Evolutionary conservation across 2,113 vertebrate species (phyloP).

Genomic region (Bungarus multicinctus): DNA sequence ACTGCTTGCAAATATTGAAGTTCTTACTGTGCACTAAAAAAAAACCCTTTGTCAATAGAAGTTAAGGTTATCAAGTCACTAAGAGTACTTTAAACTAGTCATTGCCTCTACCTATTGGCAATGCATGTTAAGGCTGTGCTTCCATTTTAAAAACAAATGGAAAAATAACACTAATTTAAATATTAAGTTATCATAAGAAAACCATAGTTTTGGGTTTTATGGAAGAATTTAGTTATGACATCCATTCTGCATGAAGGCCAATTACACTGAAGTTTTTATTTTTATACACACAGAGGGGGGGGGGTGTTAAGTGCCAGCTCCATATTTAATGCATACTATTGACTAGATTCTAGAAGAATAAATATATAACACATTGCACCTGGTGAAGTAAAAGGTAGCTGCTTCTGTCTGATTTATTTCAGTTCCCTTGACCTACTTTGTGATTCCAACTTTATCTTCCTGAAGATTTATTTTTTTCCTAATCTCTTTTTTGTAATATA

Average conservation of each 20-base stretch:
- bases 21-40: neutral
- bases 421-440: conserved; percentile 53
- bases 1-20: neutral
- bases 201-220: neutral
- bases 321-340: conserved; percentile 65
- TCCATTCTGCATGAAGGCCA: conserved; percentile 12
- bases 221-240: neutral
- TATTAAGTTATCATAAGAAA: neutral
- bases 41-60: neutral
- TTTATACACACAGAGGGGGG: no score
- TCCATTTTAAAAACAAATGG: neutral
- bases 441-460: conserved; percentile 42
- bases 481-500: conserved; percentile 56
- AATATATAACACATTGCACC: conserved; percentile 56
- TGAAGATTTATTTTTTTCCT: conserved; percentile 55
- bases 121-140: neutral
- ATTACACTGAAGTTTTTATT: neutral
- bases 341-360: conserved; percentile 45
- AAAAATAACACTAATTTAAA: neutral
- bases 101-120: neutral
- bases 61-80: neutral
- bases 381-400: conserved; percentile 55
- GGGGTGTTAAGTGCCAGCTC: conserved; percentile 38
- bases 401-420: conserved; percentile 64
- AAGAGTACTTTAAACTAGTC: neutral